Percentiles rank a stretch among this genome's conserved stretches.
Conservation (phyloP, 2,888 invertebrate genomes). For the Dinocampus coccinellae region DNA sequence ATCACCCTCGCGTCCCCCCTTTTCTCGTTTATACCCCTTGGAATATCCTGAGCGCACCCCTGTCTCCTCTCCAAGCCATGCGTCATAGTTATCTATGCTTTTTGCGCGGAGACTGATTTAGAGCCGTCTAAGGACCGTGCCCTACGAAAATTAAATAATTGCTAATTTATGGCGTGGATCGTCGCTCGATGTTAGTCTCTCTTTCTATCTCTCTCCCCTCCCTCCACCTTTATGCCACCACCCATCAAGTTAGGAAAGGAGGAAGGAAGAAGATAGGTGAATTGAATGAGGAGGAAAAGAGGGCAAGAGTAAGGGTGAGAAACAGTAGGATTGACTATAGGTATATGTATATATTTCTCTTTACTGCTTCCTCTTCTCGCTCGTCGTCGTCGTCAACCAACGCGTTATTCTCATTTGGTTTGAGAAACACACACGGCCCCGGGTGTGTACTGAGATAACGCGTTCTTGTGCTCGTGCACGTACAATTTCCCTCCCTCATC, state of each 20-base stretch:
- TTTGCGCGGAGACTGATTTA: conserved; percentile 70
- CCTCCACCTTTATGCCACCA: conserved; percentile 39
- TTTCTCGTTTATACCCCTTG: conserved; percentile 44
- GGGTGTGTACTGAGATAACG: conserved; percentile 52
- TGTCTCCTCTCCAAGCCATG: conserved; percentile 67
- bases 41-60: conserved; percentile 59
- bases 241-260: conserved; percentile 31
- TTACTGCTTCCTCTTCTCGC: conserved; percentile 26
- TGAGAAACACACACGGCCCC: conserved; percentile 45
- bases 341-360: conserved; percentile 1
- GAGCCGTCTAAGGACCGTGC: conserved; percentile 70
- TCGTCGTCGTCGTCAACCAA: conserved; percentile 9
- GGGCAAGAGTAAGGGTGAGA: conserved; percentile 34
- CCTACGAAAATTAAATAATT: conserved; percentile 70
- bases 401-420: conserved; percentile 21
- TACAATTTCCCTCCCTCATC: conserved; percentile 34
- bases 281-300: too few species aligned
- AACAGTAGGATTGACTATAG: neutral
- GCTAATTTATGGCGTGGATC: conserved; percentile 70
- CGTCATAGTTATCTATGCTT: conserved; percentile 70
- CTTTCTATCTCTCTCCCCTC: too few species aligned
- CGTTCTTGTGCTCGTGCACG: conserved; percentile 46
- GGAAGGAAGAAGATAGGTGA: too few species aligned
- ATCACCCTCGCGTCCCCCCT: conserved; percentile 30
- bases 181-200: conserved; percentile 55